Percentiles rank a stretch among this genome's conserved stretches.
Evolutionary conservation across 2,888 invertebrate species (phyloP).

Genomic region (Rhyacophila evoluta): DNA sequence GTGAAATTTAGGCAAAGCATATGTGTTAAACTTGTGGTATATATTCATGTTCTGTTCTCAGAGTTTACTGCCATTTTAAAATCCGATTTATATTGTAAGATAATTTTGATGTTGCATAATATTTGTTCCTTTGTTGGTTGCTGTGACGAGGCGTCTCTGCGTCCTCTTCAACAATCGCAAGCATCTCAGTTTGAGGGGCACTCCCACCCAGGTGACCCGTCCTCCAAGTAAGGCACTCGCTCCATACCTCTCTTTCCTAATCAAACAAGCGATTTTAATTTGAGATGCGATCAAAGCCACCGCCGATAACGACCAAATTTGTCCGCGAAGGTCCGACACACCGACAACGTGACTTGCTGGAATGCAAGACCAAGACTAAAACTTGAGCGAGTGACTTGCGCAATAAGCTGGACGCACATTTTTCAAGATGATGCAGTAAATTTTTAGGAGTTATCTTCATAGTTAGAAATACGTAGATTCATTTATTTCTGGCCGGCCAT

Average conservation of each 20-base stretch:
- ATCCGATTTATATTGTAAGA: too few relatives aligned
- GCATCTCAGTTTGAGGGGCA: conserved; percentile 5
- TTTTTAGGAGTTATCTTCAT: too few relatives aligned
- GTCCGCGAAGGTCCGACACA: conserved; percentile 38
- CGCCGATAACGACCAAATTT: conserved; percentile 53
- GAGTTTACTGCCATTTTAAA: too few relatives aligned
- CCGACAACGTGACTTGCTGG: conserved; percentile 49
- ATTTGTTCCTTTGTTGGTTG: not conserved
- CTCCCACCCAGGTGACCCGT: conserved; percentile 17
- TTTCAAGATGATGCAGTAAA: not conserved
- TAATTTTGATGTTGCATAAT: too few relatives aligned
- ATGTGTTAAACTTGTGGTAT: too few relatives aligned
- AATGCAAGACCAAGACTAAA: not conserved
- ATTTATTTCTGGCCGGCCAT: too few relatives aligned
- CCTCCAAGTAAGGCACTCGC: conserved; percentile 3
- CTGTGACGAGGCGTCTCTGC: conserved; percentile 30
- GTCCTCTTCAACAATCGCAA: not conserved
- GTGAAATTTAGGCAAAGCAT: too few relatives aligned
- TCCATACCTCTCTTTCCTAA: conserved; percentile 39
- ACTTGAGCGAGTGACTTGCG: conserved; percentile 15
- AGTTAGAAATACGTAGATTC: too few relatives aligned
- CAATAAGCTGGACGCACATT: not conserved
- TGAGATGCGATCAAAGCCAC: conserved; percentile 52
- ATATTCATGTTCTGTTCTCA: too few relatives aligned
- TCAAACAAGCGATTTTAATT: conserved; percentile 55